phyloP scores from a whole-genome alignment of 2,888 invertebrate species.

The Apodemia hepburni region DNA sequence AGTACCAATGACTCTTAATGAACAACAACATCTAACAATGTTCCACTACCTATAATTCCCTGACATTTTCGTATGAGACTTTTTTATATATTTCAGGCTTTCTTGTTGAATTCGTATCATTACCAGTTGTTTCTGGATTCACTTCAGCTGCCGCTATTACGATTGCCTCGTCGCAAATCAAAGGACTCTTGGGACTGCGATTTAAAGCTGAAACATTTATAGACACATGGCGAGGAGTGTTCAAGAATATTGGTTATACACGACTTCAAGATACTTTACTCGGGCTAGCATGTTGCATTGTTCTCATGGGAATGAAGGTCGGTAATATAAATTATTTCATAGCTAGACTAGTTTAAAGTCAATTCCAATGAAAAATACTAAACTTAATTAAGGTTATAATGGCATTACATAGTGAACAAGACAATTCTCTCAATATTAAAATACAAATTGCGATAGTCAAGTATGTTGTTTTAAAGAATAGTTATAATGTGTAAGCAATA shows the following conservation, averaged over 20 bases:
- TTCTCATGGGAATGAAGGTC: constrained; percentile 83
- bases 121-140: constrained; percentile 87
- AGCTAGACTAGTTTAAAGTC: background rate
- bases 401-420: no score
- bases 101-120: constrained; percentile 86
- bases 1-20: background rate
- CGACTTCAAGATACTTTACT: constrained; percentile 81
- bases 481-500: no score
- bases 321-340: constrained; percentile 59
- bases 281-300: constrained; percentile 80
- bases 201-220: constrained; percentile 82
- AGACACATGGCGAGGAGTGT: constrained; percentile 79
- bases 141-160: constrained; percentile 88
- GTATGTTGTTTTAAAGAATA: no score
- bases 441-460: no score
- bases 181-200: constrained; percentile 81
- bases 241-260: constrained; percentile 72
- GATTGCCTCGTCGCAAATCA: constrained; percentile 87
- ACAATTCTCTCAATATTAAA: no score
- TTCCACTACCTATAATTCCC: no score
- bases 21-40: background rate
- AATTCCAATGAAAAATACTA: no score
- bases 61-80: background rate
- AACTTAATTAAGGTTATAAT: no score
- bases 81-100: constrained; percentile 76